Conservation (phyloP, 35 echinoderm and acorn worm genomes). For the Heliocidaris tuberculata region DNA sequence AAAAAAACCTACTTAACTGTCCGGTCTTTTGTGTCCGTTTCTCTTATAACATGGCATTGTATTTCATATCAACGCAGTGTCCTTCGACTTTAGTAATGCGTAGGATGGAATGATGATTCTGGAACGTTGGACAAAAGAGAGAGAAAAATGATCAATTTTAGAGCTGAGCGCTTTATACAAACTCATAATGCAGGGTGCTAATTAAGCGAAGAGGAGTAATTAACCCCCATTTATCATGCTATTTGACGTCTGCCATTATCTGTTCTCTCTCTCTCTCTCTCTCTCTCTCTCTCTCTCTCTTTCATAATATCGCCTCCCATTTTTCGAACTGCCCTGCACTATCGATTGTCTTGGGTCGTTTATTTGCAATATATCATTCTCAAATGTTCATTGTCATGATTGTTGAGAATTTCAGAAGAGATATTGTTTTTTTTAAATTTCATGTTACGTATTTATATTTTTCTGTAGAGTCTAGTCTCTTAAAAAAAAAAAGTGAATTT, state of each 20-base stretch:
- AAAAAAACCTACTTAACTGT: neutral
- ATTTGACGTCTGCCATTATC: neutral
- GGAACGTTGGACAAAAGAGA: constrained; percentile 7
- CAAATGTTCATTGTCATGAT: too few species aligned
- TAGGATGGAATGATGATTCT: neutral
- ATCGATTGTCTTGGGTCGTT: too few species aligned
- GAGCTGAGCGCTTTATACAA: neutral
- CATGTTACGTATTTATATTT: too few species aligned
- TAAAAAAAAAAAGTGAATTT: too few species aligned
- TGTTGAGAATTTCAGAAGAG: too few species aligned
- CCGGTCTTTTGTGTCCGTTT: neutral
- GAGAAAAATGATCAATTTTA: constrained; percentile 8
- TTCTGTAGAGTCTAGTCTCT: too few species aligned
- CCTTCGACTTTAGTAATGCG: neutral
- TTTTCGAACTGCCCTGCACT: too few species aligned
- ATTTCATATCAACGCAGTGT: neutral
- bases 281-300: too few species aligned
- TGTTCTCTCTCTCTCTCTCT: neutral
- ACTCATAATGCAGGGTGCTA: neutral
- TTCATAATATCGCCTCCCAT: too few species aligned
- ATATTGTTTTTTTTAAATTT: too few species aligned
- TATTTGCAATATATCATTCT: too few species aligned
- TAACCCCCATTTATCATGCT: neutral
- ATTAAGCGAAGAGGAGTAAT: neutral
- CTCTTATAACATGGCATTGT: neutral